Base-by-base conservation (phyloP, 37 sponge, comb jelly and placozoan species). In the Axinella damicornis region DNA sequence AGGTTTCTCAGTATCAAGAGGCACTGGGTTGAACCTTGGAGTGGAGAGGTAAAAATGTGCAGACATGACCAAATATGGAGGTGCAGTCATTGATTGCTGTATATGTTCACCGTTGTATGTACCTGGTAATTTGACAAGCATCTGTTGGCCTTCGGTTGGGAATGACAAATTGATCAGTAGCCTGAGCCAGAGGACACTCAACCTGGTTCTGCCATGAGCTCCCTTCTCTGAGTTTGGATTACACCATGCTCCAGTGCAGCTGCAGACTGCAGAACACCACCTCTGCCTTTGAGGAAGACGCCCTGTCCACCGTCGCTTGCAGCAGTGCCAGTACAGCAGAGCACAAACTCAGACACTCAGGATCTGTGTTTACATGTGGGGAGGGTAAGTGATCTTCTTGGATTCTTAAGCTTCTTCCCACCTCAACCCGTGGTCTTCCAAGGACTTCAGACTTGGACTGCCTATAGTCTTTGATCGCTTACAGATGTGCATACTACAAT, bases 111-210 rank as follows among this genome's bases (percentile, higher is more conserved):
- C 46, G 9, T 46, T 46, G 46, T 18, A 74, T 54, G 53, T n/a
- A 94, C 94, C 94, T 87, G 88, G 71, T 58, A 36, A 37, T 55
- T 68, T 90, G 36, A 74, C 41, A 31, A 90, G 58, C 75, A 87
- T 73, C 22, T 70, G 74, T 62, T 87, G 93, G 40, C 94, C 94
- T 73, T 94, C 94, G 39, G 54, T 66, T n/a, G 84, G 87, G 74
- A 90, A 77, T 22, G 94, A 83, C 55, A 87, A 60, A 78, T 91
- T 87, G 16, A 83, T 73, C 36, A 94, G 68, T 16, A 94, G 57
- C 5, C 62, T 37, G n/a, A 91, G 5, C 94, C 94, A 94, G 34
- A 83, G 58, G 2, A 39, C 0, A 37, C 68, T 41, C 64, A 92
- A 85, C 16, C 38, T 22, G 34, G 56, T 20, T 27, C 76, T 20